Evolutionary conservation across 2,113 vertebrate species (phyloP).

Genomic region (Grammomys surdaster): DNA sequence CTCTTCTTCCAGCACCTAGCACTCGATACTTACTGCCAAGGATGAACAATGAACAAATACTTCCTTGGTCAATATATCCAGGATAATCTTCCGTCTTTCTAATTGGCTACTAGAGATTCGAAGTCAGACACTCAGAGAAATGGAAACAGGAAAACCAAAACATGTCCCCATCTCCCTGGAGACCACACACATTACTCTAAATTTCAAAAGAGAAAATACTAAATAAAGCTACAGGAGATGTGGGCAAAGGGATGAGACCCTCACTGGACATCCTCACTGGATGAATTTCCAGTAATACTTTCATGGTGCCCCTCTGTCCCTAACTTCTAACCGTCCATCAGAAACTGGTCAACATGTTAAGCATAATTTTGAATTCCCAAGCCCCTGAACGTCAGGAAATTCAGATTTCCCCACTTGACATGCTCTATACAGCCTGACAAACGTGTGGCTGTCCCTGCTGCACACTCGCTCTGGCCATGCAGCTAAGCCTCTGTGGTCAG

Average conservation of each 20-base stretch:
- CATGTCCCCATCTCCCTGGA: background rate
- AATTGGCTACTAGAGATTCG: background rate
- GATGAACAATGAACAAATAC: conserved; percentile 4
- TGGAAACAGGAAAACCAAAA: background rate
- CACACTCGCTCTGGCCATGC: background rate
- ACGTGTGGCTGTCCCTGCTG: background rate
- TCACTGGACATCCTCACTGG: background rate
- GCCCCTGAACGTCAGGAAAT: conserved; percentile 1
- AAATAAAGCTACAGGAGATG: background rate
- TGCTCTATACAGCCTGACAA: background rate
- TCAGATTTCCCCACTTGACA: background rate
- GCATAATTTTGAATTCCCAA: conserved; percentile 6
- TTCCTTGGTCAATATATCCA: conserved; percentile 45
- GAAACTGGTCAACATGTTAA: conserved; percentile 20
- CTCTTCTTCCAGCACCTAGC: background rate
- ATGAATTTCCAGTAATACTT: background rate
- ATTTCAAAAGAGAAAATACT: conserved; percentile 5
- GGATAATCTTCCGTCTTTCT: conserved; percentile 27
- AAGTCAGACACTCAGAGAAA: background rate
- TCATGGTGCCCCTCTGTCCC: background rate
- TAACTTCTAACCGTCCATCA: background rate
- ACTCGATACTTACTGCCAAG: background rate
- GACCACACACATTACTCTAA: background rate
- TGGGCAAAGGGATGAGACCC: background rate
- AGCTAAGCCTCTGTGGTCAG: conserved; percentile 71